Conservation (phyloP, 2,113 vertebrate species). For the Myrmophylax atrothorax region DNA sequence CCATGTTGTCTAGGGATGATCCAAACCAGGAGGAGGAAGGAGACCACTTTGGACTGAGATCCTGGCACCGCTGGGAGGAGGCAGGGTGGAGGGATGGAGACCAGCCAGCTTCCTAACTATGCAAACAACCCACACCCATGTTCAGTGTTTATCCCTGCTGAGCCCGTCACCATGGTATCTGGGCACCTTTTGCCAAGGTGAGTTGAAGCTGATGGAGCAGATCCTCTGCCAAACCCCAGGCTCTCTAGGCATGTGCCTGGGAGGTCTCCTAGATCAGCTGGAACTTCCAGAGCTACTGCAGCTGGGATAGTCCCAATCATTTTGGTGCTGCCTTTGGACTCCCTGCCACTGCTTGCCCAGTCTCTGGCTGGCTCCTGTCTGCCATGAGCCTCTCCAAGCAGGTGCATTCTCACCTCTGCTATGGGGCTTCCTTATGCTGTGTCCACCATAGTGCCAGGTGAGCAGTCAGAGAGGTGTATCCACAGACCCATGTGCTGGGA, state of each 20-base stretch:
- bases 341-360: rapidly evolving
- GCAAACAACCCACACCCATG: conserved; percentile 68
- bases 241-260: conserved; percentile 44
- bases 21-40: conserved; percentile 24
- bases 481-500: not conserved
- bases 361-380: not conserved
- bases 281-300: not conserved
- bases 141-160: conserved; percentile 37
- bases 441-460: rapidly evolving
- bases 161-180: conserved; percentile 57
- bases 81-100: conserved; percentile 66
- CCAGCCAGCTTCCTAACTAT: conserved; percentile 65
- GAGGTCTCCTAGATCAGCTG: conserved; percentile 23
- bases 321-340: not conserved
- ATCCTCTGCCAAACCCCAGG: conserved; percentile 29
- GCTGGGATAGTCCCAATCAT: not conserved
- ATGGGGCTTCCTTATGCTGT: rapidly evolving
- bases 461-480: not conserved
- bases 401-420: not conserved
- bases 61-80: conserved; percentile 33
- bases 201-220: conserved; percentile 43
- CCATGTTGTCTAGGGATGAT: not conserved
- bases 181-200: conserved; percentile 62
- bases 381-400: not conserved
- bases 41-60: conserved; percentile 48